Base-by-base conservation (phyloP, 1,140 invertebrate genomes). In the Aphis craccivora region DNA sequence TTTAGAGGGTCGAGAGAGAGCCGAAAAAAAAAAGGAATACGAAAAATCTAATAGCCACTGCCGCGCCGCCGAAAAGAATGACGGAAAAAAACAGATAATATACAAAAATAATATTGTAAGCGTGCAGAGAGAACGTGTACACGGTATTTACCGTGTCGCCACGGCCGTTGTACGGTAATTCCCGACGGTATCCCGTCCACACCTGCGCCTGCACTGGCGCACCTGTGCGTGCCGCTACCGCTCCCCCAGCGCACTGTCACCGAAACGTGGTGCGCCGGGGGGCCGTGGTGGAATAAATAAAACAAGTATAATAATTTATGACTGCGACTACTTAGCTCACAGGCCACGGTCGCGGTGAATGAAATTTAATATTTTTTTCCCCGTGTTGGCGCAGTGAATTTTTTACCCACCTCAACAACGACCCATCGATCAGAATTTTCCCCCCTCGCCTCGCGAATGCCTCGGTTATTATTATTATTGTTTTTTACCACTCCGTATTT, bases 171-270 rank as follows among this genome's bases (percentile, higher is more conserved):
- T 45, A 92, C 91, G 91, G 76, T 92, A 92, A 92, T 92, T 92
- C n/a, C 91, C 76, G 67, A 83, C 45, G 76, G 91, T 43, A 14
- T 14, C 48, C 48, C 76, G 37, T 93, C 91, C 81, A 93, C 91
- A 93, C 91, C 91, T 93, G 91, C 84, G 76, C 81, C 91, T 53
- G 48, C 76, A 93, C 91, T 93, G 91, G 91, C 84, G 91, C 91
- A 93, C 91, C 91, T 93, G 91, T 93, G 81, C 81, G 48, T 11
- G 35, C 45, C 76, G 8, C 76, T 25, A 60, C 89, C 6, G 8
- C 14, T 67, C 53, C 20, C 4, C 89, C 35, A 7, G 8, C 89
- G 25, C 4, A n/a, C 14, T 18, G 4, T 3, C 14, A 8, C 3
- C 25, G 53, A 43, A 76, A 8, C 2, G 7, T n/a, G 23, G 11